Evolutionary conservation across 1,140 invertebrate species (phyloP).

Genomic region (Ceratina japonica): DNA sequence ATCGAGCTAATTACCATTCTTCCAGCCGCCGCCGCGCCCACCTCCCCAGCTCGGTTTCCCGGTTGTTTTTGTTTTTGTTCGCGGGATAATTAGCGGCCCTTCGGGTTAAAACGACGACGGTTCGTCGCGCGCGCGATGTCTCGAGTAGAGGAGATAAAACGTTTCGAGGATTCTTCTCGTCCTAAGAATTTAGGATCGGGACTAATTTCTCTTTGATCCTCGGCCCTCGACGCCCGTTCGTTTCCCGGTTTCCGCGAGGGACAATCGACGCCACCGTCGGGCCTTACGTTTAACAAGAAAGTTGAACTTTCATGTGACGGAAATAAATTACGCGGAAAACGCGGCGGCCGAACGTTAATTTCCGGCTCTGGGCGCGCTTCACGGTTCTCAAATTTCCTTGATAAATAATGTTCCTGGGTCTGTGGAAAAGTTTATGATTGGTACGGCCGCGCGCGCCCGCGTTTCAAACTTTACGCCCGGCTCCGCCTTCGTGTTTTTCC

Average conservation of each 20-base stretch:
- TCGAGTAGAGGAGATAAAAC: too few relatives aligned
- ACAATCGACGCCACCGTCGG: not conserved
- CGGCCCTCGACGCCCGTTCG: too few relatives aligned
- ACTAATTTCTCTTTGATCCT: not conserved
- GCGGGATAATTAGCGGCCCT: slow-evolving; percentile 11
- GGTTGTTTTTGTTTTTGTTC: slow-evolving; percentile 18
- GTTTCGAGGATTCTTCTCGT: too few relatives aligned
- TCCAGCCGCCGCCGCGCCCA: not conserved
- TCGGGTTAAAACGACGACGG: slow-evolving; percentile 1
- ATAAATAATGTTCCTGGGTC: slow-evolving; percentile 35
- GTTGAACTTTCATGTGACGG: slow-evolving; percentile 32
- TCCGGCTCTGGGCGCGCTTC: slow-evolving; percentile 14
- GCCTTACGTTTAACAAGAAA: not conserved
- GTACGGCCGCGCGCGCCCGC: not conserved
- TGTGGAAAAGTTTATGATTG: slow-evolving; percentile 28
- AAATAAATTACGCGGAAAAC: slow-evolving; percentile 37
- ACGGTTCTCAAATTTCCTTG: slow-evolving; percentile 39
- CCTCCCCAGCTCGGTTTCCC: too few relatives aligned
- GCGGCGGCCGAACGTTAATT: slow-evolving; percentile 23
- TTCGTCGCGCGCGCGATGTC: too few relatives aligned
- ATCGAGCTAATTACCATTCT: slow-evolving; percentile 45
- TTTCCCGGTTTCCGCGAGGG: not conserved
- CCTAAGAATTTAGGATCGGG: not conserved
- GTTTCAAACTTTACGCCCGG: slow-evolving; percentile 26
- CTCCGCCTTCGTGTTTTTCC: slow-evolving; percentile 24